Percentiles rank a stretch among this genome's conserved stretches.
Evolutionary conservation across 2,797 vertebrate species (phyloP).

Genomic region (Tokudaia tokunoshimensis): DNA sequence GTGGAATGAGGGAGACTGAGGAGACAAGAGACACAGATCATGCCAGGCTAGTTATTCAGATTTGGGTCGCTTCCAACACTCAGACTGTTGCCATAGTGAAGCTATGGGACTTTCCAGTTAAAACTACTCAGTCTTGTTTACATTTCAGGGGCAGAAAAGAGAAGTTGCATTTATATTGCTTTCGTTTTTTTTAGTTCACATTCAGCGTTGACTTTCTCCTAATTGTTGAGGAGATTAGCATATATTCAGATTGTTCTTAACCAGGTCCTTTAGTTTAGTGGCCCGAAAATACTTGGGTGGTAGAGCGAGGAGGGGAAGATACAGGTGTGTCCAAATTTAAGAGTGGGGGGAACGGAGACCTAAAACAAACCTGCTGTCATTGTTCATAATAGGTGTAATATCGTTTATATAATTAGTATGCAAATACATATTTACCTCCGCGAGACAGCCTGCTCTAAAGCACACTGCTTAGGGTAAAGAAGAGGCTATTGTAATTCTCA

Average conservation of each 20-base stretch:
- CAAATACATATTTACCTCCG: conserved; percentile 53
- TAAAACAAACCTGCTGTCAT: not conserved
- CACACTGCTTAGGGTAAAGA: not conserved
- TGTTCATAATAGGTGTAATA: not conserved
- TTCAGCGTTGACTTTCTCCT: conserved; percentile 24
- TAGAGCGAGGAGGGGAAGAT: not conserved
- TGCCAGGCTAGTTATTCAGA: not conserved
- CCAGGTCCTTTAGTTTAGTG: not conserved
- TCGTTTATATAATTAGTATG: not conserved
- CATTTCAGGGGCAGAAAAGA: conserved; percentile 1
- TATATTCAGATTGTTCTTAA: not conserved
- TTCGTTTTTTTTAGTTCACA: not conserved
- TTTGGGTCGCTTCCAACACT: not conserved
- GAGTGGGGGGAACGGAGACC: not conserved
- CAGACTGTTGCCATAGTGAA: not conserved
- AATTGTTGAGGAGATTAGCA: not conserved
- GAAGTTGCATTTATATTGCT: not conserved
- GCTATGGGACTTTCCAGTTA: conserved; percentile 24
- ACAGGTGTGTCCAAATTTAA: not conserved
- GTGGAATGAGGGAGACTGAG: not conserved
- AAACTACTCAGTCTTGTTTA: not conserved
- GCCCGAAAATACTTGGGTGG: not conserved
- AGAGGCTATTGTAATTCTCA: not conserved
- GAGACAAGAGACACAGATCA: not conserved
- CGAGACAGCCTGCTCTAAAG: not conserved